Evolutionary conservation across 2,113 vertebrate species (phyloP), one percentile per base, ranked within the genome.

Genomic region (Arenaria interpres): DNA sequence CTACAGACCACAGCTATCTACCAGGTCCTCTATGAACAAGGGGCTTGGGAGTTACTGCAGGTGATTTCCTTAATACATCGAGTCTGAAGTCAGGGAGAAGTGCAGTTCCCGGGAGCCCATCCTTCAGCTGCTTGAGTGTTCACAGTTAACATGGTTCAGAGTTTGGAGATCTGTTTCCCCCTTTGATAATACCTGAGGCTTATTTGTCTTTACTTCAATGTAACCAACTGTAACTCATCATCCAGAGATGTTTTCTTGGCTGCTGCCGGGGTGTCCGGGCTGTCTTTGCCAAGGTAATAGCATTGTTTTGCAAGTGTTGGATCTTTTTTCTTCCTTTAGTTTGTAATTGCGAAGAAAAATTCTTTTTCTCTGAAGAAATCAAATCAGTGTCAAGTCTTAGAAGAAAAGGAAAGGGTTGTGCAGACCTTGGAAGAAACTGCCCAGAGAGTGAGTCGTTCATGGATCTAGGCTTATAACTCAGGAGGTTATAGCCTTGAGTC

Each of bases 131-230:
- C 86, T 67, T 39, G 57, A 90, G 79, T 19, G 11, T 96, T 96
- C 97, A 95, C 97, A 97, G 96, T 93, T 93, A 85, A 39, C 4
- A 0, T 74, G 81, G 18, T 14, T 2, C 10, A 43, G 89, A 90
- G 19, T 46, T 77, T 89, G 89, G 45, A 54, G 88, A 14, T 57
- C 72, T 66, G 53, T 39, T 51, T 73, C 46, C 88, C 89, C 81
- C 43, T 80, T 62, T 46, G 63, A 37, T 48, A 91, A 96, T 94
- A 85, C 95, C 93, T 96, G 95, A 97, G 89, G 79, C 89, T 96
- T 86, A 53, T 60, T 93, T 93, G 62, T 77, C 45, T 86, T 90
- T 78, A 43, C 43, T 89, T 57, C 85, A 78, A 46, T 7, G 2
- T 4, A 78, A 88, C 78, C 82, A 45, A 25, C 46, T 39, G 64